Conservation (phyloP, 2,797 vertebrate species). For the Perdix hodgsoniae region DNA sequence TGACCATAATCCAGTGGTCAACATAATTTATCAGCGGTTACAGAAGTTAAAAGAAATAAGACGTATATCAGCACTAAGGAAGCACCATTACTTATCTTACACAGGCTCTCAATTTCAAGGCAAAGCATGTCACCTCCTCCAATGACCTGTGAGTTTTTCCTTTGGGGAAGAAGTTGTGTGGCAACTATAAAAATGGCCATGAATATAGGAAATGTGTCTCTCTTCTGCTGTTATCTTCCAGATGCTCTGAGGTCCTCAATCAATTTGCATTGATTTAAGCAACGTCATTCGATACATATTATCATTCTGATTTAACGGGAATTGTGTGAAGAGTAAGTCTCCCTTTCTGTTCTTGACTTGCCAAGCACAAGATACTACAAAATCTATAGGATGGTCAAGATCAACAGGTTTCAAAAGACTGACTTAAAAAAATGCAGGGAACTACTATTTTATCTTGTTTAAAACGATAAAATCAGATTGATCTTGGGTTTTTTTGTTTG, state of each 20-base stretch:
- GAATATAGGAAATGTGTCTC: slow-evolving; percentile 51
- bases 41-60: slow-evolving; percentile 4
- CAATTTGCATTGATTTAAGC: slow-evolving; percentile 66
- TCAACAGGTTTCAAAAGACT: neutral
- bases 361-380: neutral
- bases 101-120: neutral
- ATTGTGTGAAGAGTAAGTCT: slow-evolving; percentile 25
- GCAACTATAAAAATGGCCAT: neutral
- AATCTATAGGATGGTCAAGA: neutral
- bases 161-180: slow-evolving; percentile 12
- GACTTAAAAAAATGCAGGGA: neutral
- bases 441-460: neutral
- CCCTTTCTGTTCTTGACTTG: neutral
- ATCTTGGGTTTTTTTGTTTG: neutral
- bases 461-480: neutral
- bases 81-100: neutral
- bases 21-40: slow-evolving; percentile 7
- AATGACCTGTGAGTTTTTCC: slow-evolving; percentile 14
- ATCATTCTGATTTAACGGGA: slow-evolving; percentile 56
- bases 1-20: neutral
- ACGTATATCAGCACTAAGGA: neutral
- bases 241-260: slow-evolving; percentile 54
- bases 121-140: neutral
- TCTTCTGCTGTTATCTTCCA: slow-evolving; percentile 54
- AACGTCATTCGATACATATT: slow-evolving; percentile 64